Conservation (phyloP, 2,797 vertebrate species). For the Danio tinwini region DNA sequence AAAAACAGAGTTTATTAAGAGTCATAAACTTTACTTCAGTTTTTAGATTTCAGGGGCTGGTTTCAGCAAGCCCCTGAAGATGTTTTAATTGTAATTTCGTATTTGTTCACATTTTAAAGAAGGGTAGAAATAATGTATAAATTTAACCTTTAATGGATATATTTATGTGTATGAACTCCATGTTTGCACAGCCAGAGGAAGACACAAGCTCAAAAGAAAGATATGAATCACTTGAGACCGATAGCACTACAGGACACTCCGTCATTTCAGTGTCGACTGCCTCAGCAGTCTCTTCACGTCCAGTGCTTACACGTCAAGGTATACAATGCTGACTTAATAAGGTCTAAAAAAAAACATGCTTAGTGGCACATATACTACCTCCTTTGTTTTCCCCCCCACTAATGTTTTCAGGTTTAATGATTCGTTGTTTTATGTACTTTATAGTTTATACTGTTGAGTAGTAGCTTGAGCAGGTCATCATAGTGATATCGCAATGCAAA, state of each 20-base stretch:
- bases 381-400: background rate
- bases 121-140: background rate
- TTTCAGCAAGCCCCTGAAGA: background rate
- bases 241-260: constrained; percentile 62
- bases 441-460: background rate
- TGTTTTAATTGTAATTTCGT: background rate
- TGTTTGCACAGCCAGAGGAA: constrained; percentile 71
- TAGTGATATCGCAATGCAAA: background rate
- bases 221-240: constrained; percentile 64
- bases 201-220: constrained; percentile 81
- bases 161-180: constrained; percentile 67
- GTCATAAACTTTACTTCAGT: background rate
- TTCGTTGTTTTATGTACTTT: background rate
- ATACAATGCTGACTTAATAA: constrained; percentile 45
- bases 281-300: constrained; percentile 61
- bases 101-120: too few species aligned
- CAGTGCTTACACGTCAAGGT: constrained; percentile 79
- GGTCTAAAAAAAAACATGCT: background rate
- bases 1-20: background rate
- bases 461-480: too few species aligned
- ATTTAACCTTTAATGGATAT: background rate
- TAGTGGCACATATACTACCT: background rate
- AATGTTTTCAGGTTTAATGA: background rate
- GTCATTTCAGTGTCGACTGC: constrained; percentile 65
- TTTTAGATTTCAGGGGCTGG: background rate